Base-by-base conservation (phyloP, 1,140 invertebrate genomes). In the Chrysomallon squamiferum region DNA sequence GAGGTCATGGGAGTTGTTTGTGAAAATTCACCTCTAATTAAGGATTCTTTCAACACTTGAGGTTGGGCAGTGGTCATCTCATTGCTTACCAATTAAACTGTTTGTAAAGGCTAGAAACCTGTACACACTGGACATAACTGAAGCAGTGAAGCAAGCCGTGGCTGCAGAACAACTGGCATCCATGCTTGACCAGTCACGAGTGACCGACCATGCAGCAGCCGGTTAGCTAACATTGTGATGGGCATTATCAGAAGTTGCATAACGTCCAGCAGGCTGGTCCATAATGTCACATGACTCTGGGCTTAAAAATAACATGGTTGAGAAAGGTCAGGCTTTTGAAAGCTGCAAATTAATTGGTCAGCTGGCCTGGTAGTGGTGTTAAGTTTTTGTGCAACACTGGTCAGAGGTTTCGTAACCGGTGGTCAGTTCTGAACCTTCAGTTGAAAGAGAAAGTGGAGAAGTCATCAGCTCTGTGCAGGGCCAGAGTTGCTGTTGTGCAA, bases 361-460 rank as follows among this genome's bases (percentile, higher is more conserved):
- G 58, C 64, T 49, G 15, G 47, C 35, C 64, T 49, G 15, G 47
- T 47, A 50, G 38, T 35, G 33, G 35, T 60, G 62, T 52, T 47
- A 69, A 65, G 27, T 69, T 38, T 38, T 69, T 69, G 67, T 69
- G 67, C 64, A 69, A 69, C 60, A 65, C 64, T 69, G 68, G 52
- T 52, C 52, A 56, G 60, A 15, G 22, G n/a, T 18, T 9, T 38
- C 13, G 57, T 43, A 59, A 43, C 45, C 57, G 65, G 38, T 62
- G 58, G 60, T 65, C 59, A 66, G 50, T 58, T 45, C 43, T 41
- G 50, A 45, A 59, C 52, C 49, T 38, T 60, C 41, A 38, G 41
- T 35, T 56, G 41, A 29, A 54, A 20, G 47, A 25, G 35, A 50
- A 22, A 15, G 45, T 50, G 27, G 45, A 45, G 35, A 38, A 15